These are phyloP conservation scores for Pollenia amentaria DNA, from an alignment of 2,888 invertebrate species.

Conservation along the genomic window DNA sequence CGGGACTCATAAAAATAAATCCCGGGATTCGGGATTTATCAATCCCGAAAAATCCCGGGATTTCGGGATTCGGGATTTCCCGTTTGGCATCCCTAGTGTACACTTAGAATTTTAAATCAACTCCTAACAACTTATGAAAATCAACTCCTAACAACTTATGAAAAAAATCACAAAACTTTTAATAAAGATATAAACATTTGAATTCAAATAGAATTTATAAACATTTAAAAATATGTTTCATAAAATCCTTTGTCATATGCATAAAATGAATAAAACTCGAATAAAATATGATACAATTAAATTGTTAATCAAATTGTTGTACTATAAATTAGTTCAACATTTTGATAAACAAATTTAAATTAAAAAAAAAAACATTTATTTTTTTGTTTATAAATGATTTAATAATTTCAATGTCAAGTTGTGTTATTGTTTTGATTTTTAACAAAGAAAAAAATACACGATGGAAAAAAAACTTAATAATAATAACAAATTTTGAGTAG, in stretches of 20 bases:
- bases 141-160: no score
- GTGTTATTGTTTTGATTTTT: neutral
- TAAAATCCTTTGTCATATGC: neutral
- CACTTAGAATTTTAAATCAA: no score
- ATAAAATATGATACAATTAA: constrained; percentile 7
- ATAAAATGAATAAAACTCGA: neutral
- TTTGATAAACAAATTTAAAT: neutral
- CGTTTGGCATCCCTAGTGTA: no score
- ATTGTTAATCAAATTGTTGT: no score
- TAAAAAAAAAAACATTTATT: neutral
- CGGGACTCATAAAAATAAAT: no score
- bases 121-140: no score
- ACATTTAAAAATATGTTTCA: neutral
- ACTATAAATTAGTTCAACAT: neutral
- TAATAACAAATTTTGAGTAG: constrained; percentile 21
- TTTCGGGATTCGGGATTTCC: no score
- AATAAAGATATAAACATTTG: neutral
- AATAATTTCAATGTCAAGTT: constrained; percentile 33
- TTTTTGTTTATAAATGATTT: constrained; percentile 12
- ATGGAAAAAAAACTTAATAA: neutral
- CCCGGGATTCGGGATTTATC: no score
- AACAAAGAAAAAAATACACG: neutral
- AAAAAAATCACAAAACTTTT: neutral
- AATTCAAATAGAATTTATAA: neutral
- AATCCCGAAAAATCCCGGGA: no score